Evolutionary conservation across 2,113 vertebrate genomes (phyloP).

Genomic region (Condylura cristata): DNA sequence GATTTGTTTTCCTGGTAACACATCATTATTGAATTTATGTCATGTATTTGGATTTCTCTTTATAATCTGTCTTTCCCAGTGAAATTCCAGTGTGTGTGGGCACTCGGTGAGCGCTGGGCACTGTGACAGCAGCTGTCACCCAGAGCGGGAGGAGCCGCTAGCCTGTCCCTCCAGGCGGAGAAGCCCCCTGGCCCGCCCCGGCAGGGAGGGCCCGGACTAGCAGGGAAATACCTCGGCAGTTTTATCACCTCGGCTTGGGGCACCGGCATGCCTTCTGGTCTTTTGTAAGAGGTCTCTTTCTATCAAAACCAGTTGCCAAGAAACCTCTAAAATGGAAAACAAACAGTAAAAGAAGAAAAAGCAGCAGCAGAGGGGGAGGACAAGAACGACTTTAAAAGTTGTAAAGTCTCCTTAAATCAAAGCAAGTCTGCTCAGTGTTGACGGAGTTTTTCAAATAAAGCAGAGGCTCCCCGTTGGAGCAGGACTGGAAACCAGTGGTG

Average conservation of each 20-base stretch:
- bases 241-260: background rate
- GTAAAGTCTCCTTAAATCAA: slow-evolving; percentile 27
- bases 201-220: background rate
- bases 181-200: background rate
- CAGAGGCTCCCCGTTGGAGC: background rate
- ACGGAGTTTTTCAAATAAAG: background rate
- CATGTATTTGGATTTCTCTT: too few relatives aligned
- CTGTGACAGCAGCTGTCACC: too few relatives aligned
- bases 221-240: background rate
- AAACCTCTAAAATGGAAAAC: background rate
- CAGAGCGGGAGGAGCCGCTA: background rate
- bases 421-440: background rate
- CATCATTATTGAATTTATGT: background rate
- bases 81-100: background rate
- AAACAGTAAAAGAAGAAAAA: background rate
- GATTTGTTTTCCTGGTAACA: background rate
- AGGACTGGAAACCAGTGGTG: background rate
- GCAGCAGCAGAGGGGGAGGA: background rate
- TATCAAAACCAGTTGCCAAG: background rate
- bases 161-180: accelerated
- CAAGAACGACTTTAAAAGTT: background rate
- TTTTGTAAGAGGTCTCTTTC: background rate
- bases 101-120: background rate
- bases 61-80: background rate
- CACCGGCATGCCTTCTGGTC: background rate